phyloP scores from a whole-genome alignment of 2,888 invertebrate species.

The Heliconius sara region DNA sequence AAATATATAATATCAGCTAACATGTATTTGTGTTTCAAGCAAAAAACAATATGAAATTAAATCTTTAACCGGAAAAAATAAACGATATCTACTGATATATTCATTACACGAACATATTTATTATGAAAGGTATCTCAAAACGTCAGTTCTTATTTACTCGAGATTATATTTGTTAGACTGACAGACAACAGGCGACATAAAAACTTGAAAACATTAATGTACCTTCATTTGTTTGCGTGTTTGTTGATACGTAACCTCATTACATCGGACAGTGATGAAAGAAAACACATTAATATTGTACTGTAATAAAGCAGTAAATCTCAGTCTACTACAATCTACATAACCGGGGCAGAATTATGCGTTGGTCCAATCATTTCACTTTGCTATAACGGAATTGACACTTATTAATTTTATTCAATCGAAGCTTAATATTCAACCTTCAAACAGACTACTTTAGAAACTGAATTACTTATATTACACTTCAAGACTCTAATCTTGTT shows the following conservation, averaged over 20 bases:
- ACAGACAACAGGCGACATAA: background rate
- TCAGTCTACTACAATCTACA: no score
- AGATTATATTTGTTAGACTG: conserved; percentile 9
- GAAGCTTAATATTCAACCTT: no score
- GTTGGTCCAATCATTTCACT: no score
- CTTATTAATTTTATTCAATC: no score
- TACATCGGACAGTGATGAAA: background rate
- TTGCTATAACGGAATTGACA: no score
- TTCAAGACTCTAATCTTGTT: no score
- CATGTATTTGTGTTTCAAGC: background rate
- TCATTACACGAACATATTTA: background rate
- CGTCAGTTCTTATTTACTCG: conserved; percentile 10
- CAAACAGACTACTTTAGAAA: no score
- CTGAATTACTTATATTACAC: no score
- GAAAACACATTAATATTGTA: background rate
- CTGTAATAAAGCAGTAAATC: background rate
- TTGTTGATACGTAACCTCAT: conserved; percentile 13
- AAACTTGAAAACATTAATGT: background rate
- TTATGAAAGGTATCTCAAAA: background rate
- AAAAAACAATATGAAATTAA: background rate
- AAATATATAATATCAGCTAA: background rate
- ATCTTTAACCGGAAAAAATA: conserved; percentile 12
- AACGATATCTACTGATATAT: background rate
- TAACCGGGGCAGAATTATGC: no score
- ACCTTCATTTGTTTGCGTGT: background rate